These are phyloP conservation scores for Sceloporus undulatus DNA, from an alignment of 2,113 vertebrate genomes.

Conservation along the genomic window DNA sequence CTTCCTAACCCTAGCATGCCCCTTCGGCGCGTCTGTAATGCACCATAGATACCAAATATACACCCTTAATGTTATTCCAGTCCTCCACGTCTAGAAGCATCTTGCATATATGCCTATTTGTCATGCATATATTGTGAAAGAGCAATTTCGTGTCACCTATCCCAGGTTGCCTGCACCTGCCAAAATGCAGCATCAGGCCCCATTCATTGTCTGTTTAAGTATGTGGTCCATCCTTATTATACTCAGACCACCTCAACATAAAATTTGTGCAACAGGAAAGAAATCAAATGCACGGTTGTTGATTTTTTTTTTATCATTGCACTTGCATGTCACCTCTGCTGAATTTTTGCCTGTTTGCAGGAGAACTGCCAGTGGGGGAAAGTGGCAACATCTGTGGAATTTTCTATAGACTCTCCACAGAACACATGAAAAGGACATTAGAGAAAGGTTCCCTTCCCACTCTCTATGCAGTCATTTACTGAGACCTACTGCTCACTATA, in stretches of 20 bases:
- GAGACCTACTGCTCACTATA: not conserved
- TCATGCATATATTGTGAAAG: slow-evolving; percentile 3
- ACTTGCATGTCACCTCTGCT: not conserved
- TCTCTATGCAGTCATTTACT: no score
- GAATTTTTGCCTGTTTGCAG: not conserved
- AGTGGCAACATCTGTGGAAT: not conserved
- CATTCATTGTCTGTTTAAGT: no score
- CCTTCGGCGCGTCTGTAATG: no score
- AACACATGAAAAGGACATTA: slow-evolving; percentile 17
- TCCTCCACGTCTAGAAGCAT: not conserved
- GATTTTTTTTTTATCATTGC: not conserved
- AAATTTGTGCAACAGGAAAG: not conserved
- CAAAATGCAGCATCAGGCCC: no score
- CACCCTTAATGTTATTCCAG: not conserved
- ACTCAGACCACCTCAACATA: no score
- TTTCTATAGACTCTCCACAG: not conserved
- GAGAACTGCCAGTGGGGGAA: no score
- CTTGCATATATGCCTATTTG: no score
- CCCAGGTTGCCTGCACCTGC: not conserved
- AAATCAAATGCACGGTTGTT: not conserved
- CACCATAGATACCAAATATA: no score
- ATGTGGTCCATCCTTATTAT: no score
- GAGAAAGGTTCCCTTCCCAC: not conserved
- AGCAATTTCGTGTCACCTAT: not conserved
- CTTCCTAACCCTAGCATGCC: no score